These are phyloP conservation scores for Celastrina argiolus DNA, from an alignment of 2,888 invertebrate species.

Conservation along the genomic window DNA sequence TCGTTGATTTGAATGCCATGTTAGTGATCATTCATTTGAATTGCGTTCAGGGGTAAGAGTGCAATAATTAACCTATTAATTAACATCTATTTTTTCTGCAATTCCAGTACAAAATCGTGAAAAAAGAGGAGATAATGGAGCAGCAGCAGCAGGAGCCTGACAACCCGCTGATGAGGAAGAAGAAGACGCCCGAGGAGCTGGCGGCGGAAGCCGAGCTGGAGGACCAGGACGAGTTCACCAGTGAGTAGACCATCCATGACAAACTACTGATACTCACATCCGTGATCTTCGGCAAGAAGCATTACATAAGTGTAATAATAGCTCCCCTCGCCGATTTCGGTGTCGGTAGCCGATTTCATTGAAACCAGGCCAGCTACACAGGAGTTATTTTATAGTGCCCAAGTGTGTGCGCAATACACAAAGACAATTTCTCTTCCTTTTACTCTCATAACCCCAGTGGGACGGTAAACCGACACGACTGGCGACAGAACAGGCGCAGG, in stretches of 20 bases:
- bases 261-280: not conserved
- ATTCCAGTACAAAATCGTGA: conserved; percentile 98
- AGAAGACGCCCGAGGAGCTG: conserved; percentile 98
- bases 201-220: conserved; percentile 97
- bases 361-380: too few relatives aligned
- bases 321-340: too few relatives aligned
- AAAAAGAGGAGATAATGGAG: conserved; percentile 95
- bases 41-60: too few relatives aligned
- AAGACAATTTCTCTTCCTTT: too few relatives aligned
- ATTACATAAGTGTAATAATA: not conserved
- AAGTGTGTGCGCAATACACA: too few relatives aligned
- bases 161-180: conserved; percentile 97
- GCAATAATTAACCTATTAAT: not conserved
- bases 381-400: too few relatives aligned
- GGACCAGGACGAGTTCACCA: conserved; percentile 97
- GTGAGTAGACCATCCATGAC: conserved; percentile 72
- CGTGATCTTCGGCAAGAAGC: not conserved
- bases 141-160: conserved; percentile 90
- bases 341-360: too few relatives aligned
- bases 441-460: too few relatives aligned
- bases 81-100: not conserved
- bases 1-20: too few relatives aligned
- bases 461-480: too few relatives aligned
- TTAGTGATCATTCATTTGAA: too few relatives aligned
- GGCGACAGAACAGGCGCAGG: too few relatives aligned